Evolutionary conservation across 1,140 invertebrate species (phyloP), one percentile per base, ranked within the genome.

Genomic region (Cryptotermes secundus): DNA sequence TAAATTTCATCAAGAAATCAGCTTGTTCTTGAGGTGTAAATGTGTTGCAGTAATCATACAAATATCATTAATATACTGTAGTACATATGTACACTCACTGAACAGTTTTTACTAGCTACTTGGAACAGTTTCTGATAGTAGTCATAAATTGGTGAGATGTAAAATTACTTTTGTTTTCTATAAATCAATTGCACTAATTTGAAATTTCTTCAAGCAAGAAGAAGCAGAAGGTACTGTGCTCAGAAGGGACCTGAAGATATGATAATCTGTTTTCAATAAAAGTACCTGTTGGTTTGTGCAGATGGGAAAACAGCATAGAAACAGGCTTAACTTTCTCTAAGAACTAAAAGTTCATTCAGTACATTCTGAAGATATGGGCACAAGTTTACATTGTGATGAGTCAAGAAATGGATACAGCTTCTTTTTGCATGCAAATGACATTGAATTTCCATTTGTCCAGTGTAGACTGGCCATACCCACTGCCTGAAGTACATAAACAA

Each of bases 1-100:
- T 99, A 87, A 98, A 97, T 90, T 99, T 98, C 90, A 94, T 99
- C 87, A 98, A 98, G 86, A 45, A 81, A 22, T n/a, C 59, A 72
- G 59, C 59, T 12, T 72, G 7, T 31, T 31, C 59, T 72, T n/a
- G n/a, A 12, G n/a, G 14, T 31, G 10, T 10, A 72, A 31, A 31
- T 31, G 59, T 72, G 3, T 22, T 49, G 45, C 45, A 49, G 16
- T 49, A 45, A 14, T 45, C 16, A 10, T 45, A 14, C 45, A 45
- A 45, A 45, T 45, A 16, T 45, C 16, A 16, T 45, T 16, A 45
- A 45, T 45, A 49, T 49, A 19, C 45, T 49, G 45, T 49, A 49
- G 45, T 19, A 49, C 14, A 31, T n/a, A 72, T 72, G 26, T 72
- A n/a, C 31, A 31, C n/a, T 3, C 19, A 19, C 53, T n/a, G n/a